Percentiles rank a stretch among this genome's conserved stretches.
Evolutionary conservation across 1,140 invertebrate genomes (phyloP).

Genomic region (Zaprionus davidi): DNA sequence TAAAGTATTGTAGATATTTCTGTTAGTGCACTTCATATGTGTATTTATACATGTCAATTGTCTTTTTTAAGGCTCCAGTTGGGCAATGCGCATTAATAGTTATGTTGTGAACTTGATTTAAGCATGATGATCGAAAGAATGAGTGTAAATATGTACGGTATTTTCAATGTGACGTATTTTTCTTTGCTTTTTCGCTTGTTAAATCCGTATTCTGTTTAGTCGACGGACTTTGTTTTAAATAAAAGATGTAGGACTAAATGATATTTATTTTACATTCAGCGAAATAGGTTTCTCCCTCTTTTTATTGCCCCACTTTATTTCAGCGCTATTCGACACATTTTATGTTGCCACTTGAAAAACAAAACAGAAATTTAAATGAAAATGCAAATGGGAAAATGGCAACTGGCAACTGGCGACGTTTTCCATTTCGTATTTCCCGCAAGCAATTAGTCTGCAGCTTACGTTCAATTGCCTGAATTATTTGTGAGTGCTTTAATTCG

Average conservation of each 20-base stretch:
- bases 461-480: constrained; percentile 70
- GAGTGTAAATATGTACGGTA: background rate
- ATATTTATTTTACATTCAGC: constrained; percentile 32
- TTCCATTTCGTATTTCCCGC: constrained; percentile 47
- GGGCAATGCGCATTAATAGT: too few relatives aligned
- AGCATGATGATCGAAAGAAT: too few relatives aligned
- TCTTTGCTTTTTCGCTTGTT: constrained; percentile 42
- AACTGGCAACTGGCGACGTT: constrained; percentile 31
- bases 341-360: constrained; percentile 24
- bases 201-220: constrained; percentile 29
- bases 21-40: too few relatives aligned
- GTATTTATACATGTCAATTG: too few relatives aligned
- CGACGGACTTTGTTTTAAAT: constrained; percentile 52
- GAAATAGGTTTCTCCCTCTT: constrained; percentile 7
- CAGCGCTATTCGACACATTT: constrained; percentile 16
- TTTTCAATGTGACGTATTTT: constrained; percentile 1
- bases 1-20: too few relatives aligned
- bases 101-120: too few relatives aligned
- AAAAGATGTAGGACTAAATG: constrained; percentile 60
- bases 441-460: constrained; percentile 72
- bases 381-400: constrained; percentile 47
- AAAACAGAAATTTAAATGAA: constrained; percentile 36
- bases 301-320: background rate
- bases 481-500: constrained; percentile 57
- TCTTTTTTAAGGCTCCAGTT: too few relatives aligned